Evolutionary conservation across 2,888 invertebrate species (phyloP).

Genomic region (Stenoptilia bipunctidactyla): DNA sequence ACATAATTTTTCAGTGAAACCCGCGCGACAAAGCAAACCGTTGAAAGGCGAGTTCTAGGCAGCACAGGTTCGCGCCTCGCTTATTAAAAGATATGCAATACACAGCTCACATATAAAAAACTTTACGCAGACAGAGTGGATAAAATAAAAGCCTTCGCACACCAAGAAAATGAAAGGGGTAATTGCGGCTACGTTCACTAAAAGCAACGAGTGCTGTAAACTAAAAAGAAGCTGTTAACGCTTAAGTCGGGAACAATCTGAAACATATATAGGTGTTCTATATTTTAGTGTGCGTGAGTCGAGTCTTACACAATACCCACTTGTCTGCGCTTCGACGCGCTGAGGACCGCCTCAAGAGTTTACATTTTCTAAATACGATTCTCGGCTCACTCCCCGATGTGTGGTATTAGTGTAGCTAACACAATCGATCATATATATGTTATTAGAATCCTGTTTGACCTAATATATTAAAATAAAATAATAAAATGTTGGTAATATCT

Average conservation of each 20-base stretch:
- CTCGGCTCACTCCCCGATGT: no score
- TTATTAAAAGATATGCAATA: constrained; percentile 44
- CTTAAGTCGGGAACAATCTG: constrained; percentile 32
- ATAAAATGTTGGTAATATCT: no score
- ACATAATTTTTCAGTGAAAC: constrained; percentile 11
- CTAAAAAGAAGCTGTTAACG: constrained; percentile 46
- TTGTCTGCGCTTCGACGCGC: background rate
- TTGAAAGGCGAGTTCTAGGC: constrained; percentile 29
- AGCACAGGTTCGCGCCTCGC: constrained; percentile 29
- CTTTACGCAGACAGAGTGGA: constrained; percentile 35
- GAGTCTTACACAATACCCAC: background rate
- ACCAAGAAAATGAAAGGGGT: constrained; percentile 47
- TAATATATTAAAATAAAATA: no score
- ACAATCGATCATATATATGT: no score
- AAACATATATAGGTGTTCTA: constrained; percentile 10
- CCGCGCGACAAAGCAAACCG: constrained; percentile 16
- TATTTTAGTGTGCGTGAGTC: background rate
- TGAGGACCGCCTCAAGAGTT: background rate
- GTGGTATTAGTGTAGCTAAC: no score
- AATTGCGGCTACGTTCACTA: constrained; percentile 47
- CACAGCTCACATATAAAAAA: constrained; percentile 32
- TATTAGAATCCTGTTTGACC: no score
- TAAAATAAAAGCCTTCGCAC: constrained; percentile 50
- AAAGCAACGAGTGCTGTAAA: constrained; percentile 41
- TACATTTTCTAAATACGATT: background rate